These are phyloP conservation scores for Hybognathus amarus DNA, from an alignment of 2,797 vertebrate genomes.

Conservation along the genomic window DNA sequence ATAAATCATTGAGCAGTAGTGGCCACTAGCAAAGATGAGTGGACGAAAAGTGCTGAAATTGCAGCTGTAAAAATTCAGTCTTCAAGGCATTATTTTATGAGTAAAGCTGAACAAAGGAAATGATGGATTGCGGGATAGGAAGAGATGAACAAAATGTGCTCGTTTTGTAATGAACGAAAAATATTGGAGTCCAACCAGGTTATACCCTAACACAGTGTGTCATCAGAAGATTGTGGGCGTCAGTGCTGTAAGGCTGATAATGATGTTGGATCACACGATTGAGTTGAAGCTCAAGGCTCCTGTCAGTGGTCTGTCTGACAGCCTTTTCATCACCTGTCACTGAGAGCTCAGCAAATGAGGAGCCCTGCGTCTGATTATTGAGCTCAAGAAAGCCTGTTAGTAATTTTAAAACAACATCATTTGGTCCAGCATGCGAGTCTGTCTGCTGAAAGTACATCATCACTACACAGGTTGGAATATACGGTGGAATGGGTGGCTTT, in stretches of 20 bases:
- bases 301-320: background rate
- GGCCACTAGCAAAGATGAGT: background rate
- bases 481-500: background rate
- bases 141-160: background rate
- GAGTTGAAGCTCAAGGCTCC: background rate
- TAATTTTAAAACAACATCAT: background rate
- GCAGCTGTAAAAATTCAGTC: conserved; percentile 37
- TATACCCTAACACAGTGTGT: background rate
- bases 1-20: conserved; percentile 3
- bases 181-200: background rate
- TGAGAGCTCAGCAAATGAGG: conserved; percentile 18
- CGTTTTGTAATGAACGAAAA: conserved; percentile 1
- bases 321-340: conserved; percentile 10
- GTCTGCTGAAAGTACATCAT: background rate
- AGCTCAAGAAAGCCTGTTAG: conserved; percentile 2
- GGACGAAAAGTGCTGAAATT: conserved; percentile 17
- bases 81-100: conserved; percentile 14
- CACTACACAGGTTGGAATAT: background rate
- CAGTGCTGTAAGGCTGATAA: background rate
- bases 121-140: background rate
- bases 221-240: background rate
- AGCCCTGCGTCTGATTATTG: conserved; percentile 15
- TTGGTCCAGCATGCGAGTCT: conserved; percentile 20
- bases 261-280: conserved; percentile 14
- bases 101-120: background rate